Percentiles rank a stretch among this genome's conserved stretches.
phyloP scores from a whole-genome alignment of 2,113 vertebrate species.

The Percopsis transmontana region DNA sequence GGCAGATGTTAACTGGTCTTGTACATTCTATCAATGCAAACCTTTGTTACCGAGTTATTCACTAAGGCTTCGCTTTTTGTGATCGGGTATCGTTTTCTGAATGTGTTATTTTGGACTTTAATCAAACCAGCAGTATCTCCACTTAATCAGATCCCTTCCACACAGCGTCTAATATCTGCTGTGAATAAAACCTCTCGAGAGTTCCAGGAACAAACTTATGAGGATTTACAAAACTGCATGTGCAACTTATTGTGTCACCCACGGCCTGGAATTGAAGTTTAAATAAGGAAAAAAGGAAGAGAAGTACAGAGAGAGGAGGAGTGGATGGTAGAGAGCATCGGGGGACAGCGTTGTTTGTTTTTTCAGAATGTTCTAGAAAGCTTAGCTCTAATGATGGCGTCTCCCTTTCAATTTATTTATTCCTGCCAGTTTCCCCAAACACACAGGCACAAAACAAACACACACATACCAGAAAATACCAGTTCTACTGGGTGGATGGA shows the following conservation, averaged over 20 bases:
- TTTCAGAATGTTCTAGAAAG: slow-evolving; percentile 48
- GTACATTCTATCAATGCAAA: background rate
- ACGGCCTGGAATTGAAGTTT: background rate
- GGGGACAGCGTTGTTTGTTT: slow-evolving; percentile 58
- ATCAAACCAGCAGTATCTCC: too few relatives aligned
- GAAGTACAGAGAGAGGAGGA: slow-evolving; percentile 3
- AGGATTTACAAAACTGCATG: too few relatives aligned
- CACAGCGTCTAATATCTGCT: too few relatives aligned
- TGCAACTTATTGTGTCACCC: too few relatives aligned
- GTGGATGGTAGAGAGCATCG: background rate
- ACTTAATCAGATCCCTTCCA: too few relatives aligned
- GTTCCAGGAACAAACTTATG: too few relatives aligned
- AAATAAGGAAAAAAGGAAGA: background rate
- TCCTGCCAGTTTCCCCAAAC: slow-evolving; percentile 67
- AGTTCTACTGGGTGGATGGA: too few relatives aligned
- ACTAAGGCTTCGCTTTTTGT: too few relatives aligned
- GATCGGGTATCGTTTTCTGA: too few relatives aligned
- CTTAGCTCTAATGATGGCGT: slow-evolving; percentile 45
- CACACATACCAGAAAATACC: background rate
- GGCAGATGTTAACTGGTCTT: slow-evolving; percentile 15
- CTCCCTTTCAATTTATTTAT: slow-evolving; percentile 69
- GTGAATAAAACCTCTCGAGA: too few relatives aligned
- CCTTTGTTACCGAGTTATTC: too few relatives aligned
- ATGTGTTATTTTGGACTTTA: too few relatives aligned
- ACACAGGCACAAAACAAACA: slow-evolving; percentile 49